A percentile compares a stretch with the other conserved stretches of the same genome.
Evolutionary conservation across 2,888 invertebrate genomes (phyloP).

Genomic region (Chloroclystis v-ata): DNA sequence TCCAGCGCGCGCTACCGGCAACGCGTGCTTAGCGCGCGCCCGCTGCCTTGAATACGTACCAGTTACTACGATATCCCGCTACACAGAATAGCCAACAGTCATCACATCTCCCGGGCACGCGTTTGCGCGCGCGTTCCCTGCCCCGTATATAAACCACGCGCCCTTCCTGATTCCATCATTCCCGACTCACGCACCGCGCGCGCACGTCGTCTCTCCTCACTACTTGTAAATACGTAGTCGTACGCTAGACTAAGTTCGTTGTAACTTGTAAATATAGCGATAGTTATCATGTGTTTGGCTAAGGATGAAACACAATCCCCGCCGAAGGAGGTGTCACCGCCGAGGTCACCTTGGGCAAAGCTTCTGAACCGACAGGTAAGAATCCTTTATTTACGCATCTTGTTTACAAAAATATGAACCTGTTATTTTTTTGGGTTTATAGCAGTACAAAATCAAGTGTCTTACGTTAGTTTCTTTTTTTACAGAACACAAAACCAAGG

Average conservation of each 20-base stretch:
- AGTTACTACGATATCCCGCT: slow-evolving; percentile 26
- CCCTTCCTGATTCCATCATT: slow-evolving; percentile 73
- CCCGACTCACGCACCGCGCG: slow-evolving; percentile 63
- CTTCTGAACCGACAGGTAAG: slow-evolving; percentile 77
- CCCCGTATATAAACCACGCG: slow-evolving; percentile 60
- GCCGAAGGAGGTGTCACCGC: slow-evolving; percentile 62
- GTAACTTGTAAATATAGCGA: slow-evolving; percentile 50
- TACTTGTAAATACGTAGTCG: slow-evolving; percentile 70
- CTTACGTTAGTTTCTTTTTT: slow-evolving; percentile 43
- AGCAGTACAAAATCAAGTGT: slow-evolving; percentile 15
- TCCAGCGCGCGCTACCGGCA: slow-evolving; percentile 61
- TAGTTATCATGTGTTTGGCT: slow-evolving; percentile 74
- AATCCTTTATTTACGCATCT: slow-evolving; percentile 16
- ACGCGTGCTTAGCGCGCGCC: slow-evolving; percentile 64
- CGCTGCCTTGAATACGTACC: slow-evolving; percentile 16
- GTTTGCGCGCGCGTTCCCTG: slow-evolving; percentile 45
- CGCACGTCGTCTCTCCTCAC: slow-evolving; percentile 52
- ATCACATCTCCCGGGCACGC: slow-evolving; percentile 36
- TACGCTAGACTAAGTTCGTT: slow-evolving; percentile 56
- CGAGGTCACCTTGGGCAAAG: slow-evolving; percentile 78
- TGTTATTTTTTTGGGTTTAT: not conserved
- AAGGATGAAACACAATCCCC: slow-evolving; percentile 68
- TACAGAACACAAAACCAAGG: slow-evolving; percentile 76
- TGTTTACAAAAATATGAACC: slow-evolving; percentile 4
- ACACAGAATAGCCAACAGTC: slow-evolving; percentile 10